phyloP scores from a whole-genome alignment of 2,797 vertebrate species.

The Ceryle rudis region DNA sequence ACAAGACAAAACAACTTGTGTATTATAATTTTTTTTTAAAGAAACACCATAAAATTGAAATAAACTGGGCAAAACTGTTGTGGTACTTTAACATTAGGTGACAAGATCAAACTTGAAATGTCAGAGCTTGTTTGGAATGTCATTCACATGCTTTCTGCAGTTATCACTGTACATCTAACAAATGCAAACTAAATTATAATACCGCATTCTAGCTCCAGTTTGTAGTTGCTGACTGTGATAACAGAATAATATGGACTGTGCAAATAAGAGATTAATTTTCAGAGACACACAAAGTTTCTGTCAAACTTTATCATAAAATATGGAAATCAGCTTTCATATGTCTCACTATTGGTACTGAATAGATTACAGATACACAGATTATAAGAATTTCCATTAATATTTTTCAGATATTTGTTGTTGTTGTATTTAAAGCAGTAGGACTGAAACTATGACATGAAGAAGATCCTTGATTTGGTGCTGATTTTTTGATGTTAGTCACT shows the following conservation, averaged over 20 bases:
- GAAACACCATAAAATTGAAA: background rate
- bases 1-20: background rate
- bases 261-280: background rate
- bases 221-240: background rate
- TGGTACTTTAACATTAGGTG: background rate
- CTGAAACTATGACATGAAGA: background rate
- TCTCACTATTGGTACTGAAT: background rate
- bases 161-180: conserved; percentile 19
- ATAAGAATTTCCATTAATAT: background rate
- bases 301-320: background rate
- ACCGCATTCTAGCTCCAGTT: background rate
- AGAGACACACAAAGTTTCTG: background rate
- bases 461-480: background rate
- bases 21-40: background rate
- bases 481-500: background rate
- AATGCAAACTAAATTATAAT: background rate
- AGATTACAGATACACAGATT: background rate
- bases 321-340: background rate
- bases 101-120: conserved; percentile 46
- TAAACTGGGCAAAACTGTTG: background rate
- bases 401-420: background rate
- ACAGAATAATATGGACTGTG: background rate
- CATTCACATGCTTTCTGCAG: conserved; percentile 25
- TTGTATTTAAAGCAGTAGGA: background rate
- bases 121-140: conserved; percentile 38